Conservation (phyloP, 2,113 vertebrate species). For the Neolamprologus tretocephalus region DNA sequence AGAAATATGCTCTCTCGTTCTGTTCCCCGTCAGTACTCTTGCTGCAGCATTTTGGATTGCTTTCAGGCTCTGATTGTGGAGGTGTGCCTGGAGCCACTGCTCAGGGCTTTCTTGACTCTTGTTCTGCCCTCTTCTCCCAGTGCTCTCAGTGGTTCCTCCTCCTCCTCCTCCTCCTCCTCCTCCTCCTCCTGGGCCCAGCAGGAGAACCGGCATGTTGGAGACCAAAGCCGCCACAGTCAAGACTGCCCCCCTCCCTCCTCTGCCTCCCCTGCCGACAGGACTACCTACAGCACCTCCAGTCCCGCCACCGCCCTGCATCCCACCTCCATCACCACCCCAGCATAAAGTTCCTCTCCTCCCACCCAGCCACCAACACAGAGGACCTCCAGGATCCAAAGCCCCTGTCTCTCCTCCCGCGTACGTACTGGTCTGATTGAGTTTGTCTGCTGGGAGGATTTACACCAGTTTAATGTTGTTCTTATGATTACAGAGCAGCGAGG, state of each 20-base stretch:
- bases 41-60: background rate
- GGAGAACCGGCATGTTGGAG: conserved; percentile 23
- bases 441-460: background rate
- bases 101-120: background rate
- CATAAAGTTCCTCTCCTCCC: conserved; percentile 18
- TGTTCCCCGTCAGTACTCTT: background rate
- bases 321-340: conserved; percentile 17
- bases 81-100: background rate
- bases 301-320: background rate
- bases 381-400: background rate
- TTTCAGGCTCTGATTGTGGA: background rate
- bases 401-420: conserved; percentile 28
- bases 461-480: background rate
- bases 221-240: background rate
- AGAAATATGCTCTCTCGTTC: background rate
- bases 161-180: background rate
- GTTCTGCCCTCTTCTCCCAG: conserved; percentile 1
- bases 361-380: conserved; percentile 12
- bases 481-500: conserved; percentile 65
- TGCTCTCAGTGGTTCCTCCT: conserved; percentile 40
- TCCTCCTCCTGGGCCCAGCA: conserved; percentile 11
- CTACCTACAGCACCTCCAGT: background rate
- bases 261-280: conserved; percentile 1
- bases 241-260: conserved; percentile 45
- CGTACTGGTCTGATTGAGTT: background rate